phyloP scores from a whole-genome alignment of 2,888 invertebrate genomes.

The Drosophila formosana region DNA sequence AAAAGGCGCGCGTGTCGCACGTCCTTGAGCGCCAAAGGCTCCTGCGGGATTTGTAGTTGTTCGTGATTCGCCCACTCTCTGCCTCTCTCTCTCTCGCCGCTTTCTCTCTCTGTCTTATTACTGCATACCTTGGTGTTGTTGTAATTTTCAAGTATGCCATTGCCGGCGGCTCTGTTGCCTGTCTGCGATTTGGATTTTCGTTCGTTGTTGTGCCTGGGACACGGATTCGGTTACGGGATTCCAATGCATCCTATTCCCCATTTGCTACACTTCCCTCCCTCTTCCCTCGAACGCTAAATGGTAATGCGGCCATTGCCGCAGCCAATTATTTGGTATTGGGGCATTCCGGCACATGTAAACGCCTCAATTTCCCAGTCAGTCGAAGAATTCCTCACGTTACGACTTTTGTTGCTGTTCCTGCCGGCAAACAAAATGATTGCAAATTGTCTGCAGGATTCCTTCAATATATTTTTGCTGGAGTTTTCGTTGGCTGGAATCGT shows the following conservation, averaged over 20 bases:
- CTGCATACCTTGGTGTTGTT: slow-evolving; percentile 36
- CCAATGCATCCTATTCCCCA: slow-evolving; percentile 56
- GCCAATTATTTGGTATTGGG: slow-evolving; percentile 60
- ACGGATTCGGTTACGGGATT: slow-evolving; percentile 52
- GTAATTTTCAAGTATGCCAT: slow-evolving; percentile 63
- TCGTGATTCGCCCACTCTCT: slow-evolving; percentile 18
- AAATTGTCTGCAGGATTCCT: too few relatives aligned
- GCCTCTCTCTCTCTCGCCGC: neutral
- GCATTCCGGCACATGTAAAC: slow-evolving; percentile 52
- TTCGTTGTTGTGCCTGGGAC: slow-evolving; percentile 28
- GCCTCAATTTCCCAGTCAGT: slow-evolving; percentile 24
- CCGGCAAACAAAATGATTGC: too few relatives aligned
- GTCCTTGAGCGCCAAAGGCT: slow-evolving; percentile 72
- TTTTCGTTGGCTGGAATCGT: slow-evolving; percentile 20
- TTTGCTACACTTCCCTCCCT: neutral
- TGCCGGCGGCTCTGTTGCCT: slow-evolving; percentile 33
- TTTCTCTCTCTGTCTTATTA: neutral
- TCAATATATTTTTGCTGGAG: too few relatives aligned
- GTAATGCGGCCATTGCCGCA: slow-evolving; percentile 48
- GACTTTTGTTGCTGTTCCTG: too few relatives aligned
- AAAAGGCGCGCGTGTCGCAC: slow-evolving; percentile 52
- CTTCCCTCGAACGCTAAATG: slow-evolving; percentile 24
- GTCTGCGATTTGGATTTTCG: slow-evolving; percentile 45
- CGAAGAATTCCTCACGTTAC: neutral
- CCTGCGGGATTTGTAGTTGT: slow-evolving; percentile 53